Conservation (phyloP, 2,888 invertebrate genomes). For the Megalurothrips usitatus region DNA sequence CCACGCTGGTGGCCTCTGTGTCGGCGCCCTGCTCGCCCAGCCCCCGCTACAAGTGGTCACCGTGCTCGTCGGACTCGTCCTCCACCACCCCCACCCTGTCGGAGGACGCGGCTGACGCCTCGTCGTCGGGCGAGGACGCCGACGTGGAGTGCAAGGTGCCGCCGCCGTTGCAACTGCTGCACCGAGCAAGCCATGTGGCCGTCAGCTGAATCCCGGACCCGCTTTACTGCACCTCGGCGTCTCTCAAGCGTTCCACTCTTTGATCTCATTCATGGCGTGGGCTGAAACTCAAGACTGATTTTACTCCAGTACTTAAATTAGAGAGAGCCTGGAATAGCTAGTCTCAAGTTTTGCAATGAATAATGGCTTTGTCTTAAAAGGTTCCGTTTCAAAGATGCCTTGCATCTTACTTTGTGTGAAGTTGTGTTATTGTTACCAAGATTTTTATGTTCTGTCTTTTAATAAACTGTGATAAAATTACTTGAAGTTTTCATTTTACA, state of each 20-base stretch:
- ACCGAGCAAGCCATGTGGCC: background rate
- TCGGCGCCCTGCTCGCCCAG: background rate
- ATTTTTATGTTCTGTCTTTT: background rate
- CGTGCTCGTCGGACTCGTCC: background rate
- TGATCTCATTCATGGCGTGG: background rate
- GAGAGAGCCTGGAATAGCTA: too few relatives aligned
- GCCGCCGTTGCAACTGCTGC: background rate
- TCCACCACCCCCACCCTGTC: background rate
- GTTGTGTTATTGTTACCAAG: background rate
- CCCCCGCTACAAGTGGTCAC: conserved; percentile 1
- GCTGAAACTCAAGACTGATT: background rate
- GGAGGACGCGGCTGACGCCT: background rate
- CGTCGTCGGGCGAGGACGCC: background rate
- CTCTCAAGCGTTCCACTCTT: background rate
- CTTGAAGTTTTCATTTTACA: background rate
- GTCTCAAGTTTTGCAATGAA: background rate
- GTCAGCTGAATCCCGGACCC: background rate
- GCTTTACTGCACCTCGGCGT: background rate
- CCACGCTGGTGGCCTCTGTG: too few relatives aligned
- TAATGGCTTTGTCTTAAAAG: too few relatives aligned
- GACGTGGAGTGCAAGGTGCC: background rate
- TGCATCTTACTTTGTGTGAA: too few relatives aligned
- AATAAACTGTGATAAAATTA: background rate
- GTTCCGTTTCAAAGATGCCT: too few relatives aligned
- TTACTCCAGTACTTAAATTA: background rate